Conservation (phyloP, 2,113 vertebrate species). For the Nothoprocta perdicaria region DNA sequence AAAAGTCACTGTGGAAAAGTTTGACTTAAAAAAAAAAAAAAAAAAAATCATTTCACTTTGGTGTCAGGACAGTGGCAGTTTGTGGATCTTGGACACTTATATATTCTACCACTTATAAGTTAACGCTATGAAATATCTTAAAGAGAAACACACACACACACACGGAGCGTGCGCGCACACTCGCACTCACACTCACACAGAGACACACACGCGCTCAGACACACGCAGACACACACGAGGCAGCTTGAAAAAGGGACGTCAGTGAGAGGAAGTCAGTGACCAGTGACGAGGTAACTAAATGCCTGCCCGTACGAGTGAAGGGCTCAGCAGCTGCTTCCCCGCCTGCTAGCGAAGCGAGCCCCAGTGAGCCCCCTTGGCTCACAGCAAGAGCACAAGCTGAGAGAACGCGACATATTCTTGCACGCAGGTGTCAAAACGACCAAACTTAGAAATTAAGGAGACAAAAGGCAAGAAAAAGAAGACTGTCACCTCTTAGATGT, state of each 20-base stretch:
- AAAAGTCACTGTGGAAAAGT: constrained; percentile 60
- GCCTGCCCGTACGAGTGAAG: constrained; percentile 74
- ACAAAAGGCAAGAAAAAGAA: neutral
- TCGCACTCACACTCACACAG: constrained; percentile 21
- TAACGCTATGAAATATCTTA: constrained; percentile 72
- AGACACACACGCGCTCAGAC: constrained; percentile 44
- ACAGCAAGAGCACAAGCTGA: constrained; percentile 78
- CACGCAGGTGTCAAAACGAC: constrained; percentile 63
- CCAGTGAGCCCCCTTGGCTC: constrained; percentile 73
- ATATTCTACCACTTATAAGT: constrained; percentile 73
- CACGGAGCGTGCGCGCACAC: constrained; percentile 40
- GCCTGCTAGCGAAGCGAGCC: constrained; percentile 70
- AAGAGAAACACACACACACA: constrained; percentile 51
- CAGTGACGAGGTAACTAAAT: constrained; percentile 75
- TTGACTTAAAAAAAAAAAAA: constrained; percentile 37
- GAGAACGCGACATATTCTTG: constrained; percentile 56
- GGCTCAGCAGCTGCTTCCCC: constrained; percentile 74
- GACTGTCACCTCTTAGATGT: constrained; percentile 57
- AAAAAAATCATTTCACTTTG: constrained; percentile 65
- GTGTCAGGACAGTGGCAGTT: constrained; percentile 74
- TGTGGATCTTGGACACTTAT: constrained; percentile 72
- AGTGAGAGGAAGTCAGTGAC: constrained; percentile 72
- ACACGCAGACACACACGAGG: constrained; percentile 54
- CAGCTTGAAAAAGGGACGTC: constrained; percentile 69
- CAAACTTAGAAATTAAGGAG: constrained; percentile 30